These are phyloP conservation scores for Chiroxiphia lanceolata DNA, from an alignment of 2,797 vertebrate genomes.

Conservation along the genomic window DNA sequence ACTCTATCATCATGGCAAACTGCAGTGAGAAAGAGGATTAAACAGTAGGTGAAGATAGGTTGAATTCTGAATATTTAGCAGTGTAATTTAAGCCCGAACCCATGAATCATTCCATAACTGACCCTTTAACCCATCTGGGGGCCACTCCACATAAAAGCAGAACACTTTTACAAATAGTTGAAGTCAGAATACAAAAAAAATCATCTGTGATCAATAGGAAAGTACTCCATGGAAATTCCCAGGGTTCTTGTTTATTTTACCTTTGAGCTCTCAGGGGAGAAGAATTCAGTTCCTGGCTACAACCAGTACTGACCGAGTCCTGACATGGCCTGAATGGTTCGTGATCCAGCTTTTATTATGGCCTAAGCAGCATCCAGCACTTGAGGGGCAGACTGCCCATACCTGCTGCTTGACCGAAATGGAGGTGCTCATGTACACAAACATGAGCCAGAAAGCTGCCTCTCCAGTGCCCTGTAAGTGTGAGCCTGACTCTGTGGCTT, in stretches of 20 bases:
- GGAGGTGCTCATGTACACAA: background rate
- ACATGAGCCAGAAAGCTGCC: background rate
- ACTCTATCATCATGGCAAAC: background rate
- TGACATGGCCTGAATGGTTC: background rate
- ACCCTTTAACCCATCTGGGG: background rate
- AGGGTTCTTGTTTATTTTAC: background rate
- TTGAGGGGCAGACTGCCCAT: background rate
- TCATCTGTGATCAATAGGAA: background rate
- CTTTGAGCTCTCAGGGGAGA: background rate
- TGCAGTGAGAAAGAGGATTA: constrained; percentile 7
- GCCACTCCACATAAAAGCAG: background rate
- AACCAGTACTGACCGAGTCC: background rate
- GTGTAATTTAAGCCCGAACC: background rate
- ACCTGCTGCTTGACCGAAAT: fast-evolving
- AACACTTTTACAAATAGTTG: background rate
- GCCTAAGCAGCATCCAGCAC: background rate
- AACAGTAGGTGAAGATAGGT: background rate
- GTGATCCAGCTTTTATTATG: background rate
- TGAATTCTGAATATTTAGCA: background rate
- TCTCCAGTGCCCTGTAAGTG: fast-evolving
- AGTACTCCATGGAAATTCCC: background rate
- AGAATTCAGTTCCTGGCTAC: background rate
- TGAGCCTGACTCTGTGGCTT: background rate
- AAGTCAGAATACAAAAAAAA: background rate
- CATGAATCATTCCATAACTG: background rate